These are phyloP conservation scores for Lacanobia wlatinum DNA, from an alignment of 2,888 invertebrate species.

Conservation along the genomic window DNA sequence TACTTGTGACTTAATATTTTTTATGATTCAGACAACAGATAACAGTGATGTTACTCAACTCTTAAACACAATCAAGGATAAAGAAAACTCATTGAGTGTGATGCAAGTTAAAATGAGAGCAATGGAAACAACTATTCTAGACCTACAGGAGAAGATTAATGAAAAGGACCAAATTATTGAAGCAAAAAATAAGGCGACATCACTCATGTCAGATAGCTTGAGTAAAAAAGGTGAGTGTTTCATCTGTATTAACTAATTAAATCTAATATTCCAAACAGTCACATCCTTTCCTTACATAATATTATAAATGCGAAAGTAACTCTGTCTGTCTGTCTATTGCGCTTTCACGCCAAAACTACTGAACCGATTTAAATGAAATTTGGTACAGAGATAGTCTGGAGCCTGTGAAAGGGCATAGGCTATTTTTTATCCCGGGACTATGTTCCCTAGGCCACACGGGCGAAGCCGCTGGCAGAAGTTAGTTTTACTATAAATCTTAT, in stretches of 20 bases:
- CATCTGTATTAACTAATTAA: neutral
- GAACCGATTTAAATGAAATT: no score
- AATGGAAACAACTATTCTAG: conserved; percentile 94
- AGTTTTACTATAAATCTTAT: conserved; percentile 11
- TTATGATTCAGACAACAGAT: conserved; percentile 70
- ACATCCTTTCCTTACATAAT: no score
- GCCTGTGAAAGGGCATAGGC: no score
- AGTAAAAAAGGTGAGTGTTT: conserved; percentile 90
- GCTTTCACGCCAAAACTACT: no score
- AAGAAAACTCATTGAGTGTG: conserved; percentile 84
- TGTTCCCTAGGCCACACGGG: no score
- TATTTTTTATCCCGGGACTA: no score
- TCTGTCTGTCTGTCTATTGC: no score
- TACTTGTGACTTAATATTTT: neutral
- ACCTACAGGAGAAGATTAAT: conserved; percentile 95
- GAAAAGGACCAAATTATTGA: conserved; percentile 96
- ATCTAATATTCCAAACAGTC: neutral
- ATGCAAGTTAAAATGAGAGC: conserved; percentile 90
- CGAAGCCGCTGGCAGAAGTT: no score
- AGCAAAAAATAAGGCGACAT: conserved; percentile 94
- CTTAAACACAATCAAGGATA: conserved; percentile 92
- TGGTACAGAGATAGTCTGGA: no score
- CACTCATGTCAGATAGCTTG: conserved; percentile 94
- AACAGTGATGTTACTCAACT: conserved; percentile 89
- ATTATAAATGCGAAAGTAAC: no score